Conservation (phyloP, 2,888 invertebrate species). For the Globia sparganii region DNA sequence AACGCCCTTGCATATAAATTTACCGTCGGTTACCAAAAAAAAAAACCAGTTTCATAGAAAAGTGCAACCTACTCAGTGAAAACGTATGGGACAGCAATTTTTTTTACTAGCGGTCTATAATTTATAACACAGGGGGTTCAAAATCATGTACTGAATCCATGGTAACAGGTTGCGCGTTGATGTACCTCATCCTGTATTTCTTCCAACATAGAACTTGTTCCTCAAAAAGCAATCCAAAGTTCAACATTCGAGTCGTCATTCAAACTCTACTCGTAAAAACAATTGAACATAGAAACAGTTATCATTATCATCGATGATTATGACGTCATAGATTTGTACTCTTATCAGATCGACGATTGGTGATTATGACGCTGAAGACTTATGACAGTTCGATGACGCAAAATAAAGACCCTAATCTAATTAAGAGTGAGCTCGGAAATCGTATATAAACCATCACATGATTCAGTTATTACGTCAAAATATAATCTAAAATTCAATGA, state of each 20-base stretch:
- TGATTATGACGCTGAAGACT: constrained; percentile 37
- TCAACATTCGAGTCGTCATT: not conserved
- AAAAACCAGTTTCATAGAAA: too few species aligned
- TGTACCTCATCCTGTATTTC: too few species aligned
- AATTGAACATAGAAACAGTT: constrained; percentile 54
- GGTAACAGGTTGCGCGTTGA: too few species aligned
- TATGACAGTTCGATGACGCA: constrained; percentile 48
- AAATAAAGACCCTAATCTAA: constrained; percentile 27
- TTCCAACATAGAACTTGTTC: not conserved
- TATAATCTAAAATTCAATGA: constrained; percentile 45
- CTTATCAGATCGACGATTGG: constrained; percentile 29
- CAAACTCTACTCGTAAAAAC: not conserved
- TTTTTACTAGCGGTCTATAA: too few species aligned
- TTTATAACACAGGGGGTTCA: too few species aligned
- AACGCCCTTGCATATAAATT: too few species aligned
- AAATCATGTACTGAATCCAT: too few species aligned
- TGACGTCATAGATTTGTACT: constrained; percentile 36
- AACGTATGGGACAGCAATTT: too few species aligned
- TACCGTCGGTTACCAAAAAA: too few species aligned
- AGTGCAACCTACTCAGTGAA: too few species aligned
- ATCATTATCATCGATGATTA: constrained; percentile 27
- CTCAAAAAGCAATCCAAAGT: not conserved
- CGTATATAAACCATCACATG: constrained; percentile 19
- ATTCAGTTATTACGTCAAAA: constrained; percentile 19
- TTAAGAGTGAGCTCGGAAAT: constrained; percentile 35